Evolutionary conservation across 2,888 invertebrate genomes (phyloP).

Genomic region (Heliothis peltigera): DNA sequence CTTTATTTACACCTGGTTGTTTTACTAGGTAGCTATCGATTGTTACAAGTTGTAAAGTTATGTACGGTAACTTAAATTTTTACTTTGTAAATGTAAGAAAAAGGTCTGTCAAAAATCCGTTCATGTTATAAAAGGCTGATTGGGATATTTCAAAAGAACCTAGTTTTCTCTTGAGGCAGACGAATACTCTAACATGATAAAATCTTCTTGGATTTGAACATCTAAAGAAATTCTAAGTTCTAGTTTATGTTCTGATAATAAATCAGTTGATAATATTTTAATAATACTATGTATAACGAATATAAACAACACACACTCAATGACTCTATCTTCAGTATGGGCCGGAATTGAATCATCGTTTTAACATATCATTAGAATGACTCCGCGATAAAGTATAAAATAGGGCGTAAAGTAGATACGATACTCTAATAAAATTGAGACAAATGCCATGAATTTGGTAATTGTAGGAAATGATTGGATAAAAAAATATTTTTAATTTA

Average conservation of each 20-base stretch:
- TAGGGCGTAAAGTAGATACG: conserved; percentile 54
- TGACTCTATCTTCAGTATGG: conserved; percentile 37
- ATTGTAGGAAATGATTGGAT: no score
- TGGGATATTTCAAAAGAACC: no score
- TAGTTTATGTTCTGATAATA: no score
- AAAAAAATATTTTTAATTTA: no score
- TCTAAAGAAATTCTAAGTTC: no score
- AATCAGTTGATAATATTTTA: no score
- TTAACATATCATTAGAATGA: conserved; percentile 73
- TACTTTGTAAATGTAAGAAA: not conserved
- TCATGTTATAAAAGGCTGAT: not conserved
- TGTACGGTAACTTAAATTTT: not conserved
- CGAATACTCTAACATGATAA: no score
- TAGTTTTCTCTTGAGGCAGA: no score
- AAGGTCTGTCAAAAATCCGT: no score
- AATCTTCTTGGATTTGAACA: no score
- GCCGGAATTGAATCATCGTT: conserved; percentile 75
- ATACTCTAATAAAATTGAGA: no score
- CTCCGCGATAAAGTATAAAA: conserved; percentile 59
- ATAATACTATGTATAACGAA: no score
- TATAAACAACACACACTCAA: conserved; percentile 21
- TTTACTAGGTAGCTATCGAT: conserved; percentile 20
- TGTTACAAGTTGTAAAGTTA: conserved; percentile 5
- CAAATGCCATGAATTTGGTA: not conserved
- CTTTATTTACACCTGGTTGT: conserved; percentile 15